phyloP scores from a whole-genome alignment of 2,888 invertebrate genomes.

The Zele albiditarsus region DNA sequence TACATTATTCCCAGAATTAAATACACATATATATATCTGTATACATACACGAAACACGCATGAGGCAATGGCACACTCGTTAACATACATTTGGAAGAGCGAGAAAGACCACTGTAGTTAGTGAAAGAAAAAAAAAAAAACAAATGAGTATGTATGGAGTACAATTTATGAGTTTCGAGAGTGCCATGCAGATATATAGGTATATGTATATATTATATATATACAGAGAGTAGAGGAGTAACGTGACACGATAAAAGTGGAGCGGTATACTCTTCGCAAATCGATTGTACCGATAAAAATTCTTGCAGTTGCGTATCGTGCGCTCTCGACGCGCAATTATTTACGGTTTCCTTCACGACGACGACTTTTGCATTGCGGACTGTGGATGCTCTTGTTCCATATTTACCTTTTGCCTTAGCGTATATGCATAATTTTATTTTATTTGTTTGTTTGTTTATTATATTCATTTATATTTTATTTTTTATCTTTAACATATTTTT shows the following conservation, averaged over 20 bases:
- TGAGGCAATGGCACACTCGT: constrained; percentile 45
- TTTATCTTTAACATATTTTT: neutral
- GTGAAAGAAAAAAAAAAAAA: neutral
- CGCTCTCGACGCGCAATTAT: constrained; percentile 32
- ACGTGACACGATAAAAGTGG: constrained; percentile 26
- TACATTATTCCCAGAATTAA: constrained; percentile 45
- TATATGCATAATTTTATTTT: neutral
- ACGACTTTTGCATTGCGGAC: neutral
- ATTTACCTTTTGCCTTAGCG: neutral
- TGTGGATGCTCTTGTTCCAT: neutral
- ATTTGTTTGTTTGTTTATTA: neutral
- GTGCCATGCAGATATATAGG: neutral
- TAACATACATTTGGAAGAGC: constrained; percentile 51
- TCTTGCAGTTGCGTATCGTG: constrained; percentile 10
- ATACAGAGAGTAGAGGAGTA: constrained; percentile 9
- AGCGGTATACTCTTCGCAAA: constrained; percentile 29
- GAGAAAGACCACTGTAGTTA: neutral
- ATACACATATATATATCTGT: neutral
- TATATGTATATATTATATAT: neutral
- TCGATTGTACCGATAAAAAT: constrained; percentile 42
- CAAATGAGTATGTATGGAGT: neutral
- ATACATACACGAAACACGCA: neutral
- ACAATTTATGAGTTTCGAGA: neutral
- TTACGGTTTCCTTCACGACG: constrained; percentile 33
- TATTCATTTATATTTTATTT: neutral